Evolutionary conservation across 92 coral and sea anemone species (phyloP).

Genomic region (Scolanthus callimorphus): DNA sequence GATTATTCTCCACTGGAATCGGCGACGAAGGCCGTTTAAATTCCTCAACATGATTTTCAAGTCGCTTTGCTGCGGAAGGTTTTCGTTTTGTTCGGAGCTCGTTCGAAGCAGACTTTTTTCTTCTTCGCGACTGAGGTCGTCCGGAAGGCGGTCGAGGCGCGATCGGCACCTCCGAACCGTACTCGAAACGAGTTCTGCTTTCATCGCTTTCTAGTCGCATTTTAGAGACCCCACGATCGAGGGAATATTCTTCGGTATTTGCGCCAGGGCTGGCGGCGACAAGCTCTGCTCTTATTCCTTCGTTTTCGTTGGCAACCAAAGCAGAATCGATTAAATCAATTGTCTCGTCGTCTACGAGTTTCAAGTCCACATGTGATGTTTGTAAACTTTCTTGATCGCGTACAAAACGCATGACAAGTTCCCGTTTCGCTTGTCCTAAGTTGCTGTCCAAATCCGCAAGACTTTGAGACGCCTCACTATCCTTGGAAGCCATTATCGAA

Average conservation of each 20-base stretch:
- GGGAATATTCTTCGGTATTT: conserved; percentile 3
- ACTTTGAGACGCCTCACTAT: conserved; percentile 8
- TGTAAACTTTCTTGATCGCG: conserved; percentile 91
- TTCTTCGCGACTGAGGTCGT: conserved; percentile 49
- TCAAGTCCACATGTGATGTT: conserved; percentile 76
- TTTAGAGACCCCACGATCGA: conserved; percentile 13
- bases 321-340: conserved; percentile 90
- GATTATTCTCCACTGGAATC: not conserved
- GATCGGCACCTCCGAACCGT: conserved; percentile 5
- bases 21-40: conserved; percentile 20
- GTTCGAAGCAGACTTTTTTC: conserved; percentile 1
- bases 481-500: conserved; percentile 13
- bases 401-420: conserved; percentile 84
- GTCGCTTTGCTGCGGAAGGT: not conserved
- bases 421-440: conserved; percentile 71
- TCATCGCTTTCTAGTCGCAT: conserved; percentile 17
- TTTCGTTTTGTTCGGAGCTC: conserved; percentile 5
- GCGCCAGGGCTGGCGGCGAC: not conserved
- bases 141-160: conserved; percentile 71
- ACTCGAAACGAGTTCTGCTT: not conserved
- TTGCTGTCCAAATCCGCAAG: conserved; percentile 46
- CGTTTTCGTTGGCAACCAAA: conserved; percentile 49
- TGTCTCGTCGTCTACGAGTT: conserved; percentile 78
- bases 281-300: conserved; percentile 4
- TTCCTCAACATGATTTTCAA: not conserved